Percentiles rank a stretch among this genome's conserved stretches.
phyloP scores from a whole-genome alignment of 2,888 invertebrate species.

The Tolmerus cingulatus region DNA sequence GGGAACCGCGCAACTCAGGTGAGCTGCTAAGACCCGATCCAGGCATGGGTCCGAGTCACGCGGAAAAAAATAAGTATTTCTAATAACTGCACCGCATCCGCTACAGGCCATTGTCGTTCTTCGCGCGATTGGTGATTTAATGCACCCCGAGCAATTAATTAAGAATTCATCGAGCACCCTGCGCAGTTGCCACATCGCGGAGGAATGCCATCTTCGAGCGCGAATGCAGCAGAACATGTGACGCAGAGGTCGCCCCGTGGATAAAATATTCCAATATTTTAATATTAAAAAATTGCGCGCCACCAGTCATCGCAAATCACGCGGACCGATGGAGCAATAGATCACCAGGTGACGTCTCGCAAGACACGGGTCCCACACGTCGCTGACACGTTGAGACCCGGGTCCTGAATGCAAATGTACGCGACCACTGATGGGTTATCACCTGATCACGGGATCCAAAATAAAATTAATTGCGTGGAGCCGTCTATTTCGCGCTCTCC shows the following conservation, averaged over 20 bases:
- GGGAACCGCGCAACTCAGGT: not conserved
- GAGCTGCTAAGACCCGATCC: not conserved
- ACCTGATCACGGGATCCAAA: not conserved
- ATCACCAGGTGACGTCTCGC: not conserved
- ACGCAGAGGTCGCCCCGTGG: too few species aligned
- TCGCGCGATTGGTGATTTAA: not conserved
- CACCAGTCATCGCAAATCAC: not conserved
- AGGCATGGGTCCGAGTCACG: not conserved
- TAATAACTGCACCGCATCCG: slow-evolving; percentile 6
- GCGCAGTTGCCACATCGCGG: not conserved
- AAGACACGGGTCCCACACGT: not conserved
- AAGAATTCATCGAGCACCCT: not conserved
- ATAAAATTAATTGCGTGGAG: slow-evolving; percentile 1
- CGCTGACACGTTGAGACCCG: not conserved
- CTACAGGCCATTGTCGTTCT: not conserved
- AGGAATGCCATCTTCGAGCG: not conserved
- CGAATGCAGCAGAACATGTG: slow-evolving; percentile 4
- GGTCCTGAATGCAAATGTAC: not conserved
- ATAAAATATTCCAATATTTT: not conserved
- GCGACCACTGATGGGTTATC: not conserved
- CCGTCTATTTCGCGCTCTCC: not conserved
- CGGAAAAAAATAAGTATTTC: not conserved
- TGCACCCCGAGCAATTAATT: slow-evolving; percentile 2
- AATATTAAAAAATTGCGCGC: not conserved
- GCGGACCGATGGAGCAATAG: not conserved